Evolutionary conservation across 2,888 invertebrate species (phyloP).

Genomic region (Microplitis manilae): DNA sequence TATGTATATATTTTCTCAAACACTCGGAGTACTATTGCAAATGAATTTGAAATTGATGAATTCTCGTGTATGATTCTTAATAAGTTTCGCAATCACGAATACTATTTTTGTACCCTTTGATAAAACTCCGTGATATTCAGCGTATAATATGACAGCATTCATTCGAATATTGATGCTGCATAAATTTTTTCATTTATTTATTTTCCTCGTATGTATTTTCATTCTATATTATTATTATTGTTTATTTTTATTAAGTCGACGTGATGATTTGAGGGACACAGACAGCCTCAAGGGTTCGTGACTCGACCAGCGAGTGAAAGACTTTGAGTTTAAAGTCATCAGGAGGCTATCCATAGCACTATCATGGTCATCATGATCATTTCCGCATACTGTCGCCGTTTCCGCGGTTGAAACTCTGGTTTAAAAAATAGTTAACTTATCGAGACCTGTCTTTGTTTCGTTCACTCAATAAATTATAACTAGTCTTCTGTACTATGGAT

Average conservation of each 20-base stretch:
- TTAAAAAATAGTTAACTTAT: neutral
- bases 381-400: constrained; percentile 22
- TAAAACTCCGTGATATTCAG: neutral
- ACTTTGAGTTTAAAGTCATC: neutral
- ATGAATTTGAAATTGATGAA: neutral
- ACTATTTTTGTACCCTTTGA: neutral
- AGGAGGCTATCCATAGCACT: constrained; percentile 28
- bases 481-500: no score
- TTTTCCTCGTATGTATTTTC: constrained; percentile 14
- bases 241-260: constrained; percentile 30
- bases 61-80: neutral
- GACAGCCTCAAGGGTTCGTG: constrained; percentile 61
- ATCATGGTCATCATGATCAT: constrained; percentile 45
- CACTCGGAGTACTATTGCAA: neutral
- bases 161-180: constrained; percentile 5
- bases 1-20: neutral
- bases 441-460: no score
- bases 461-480: no score
- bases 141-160: neutral
- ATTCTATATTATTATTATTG: neutral
- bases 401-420: neutral
- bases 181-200: constrained; percentile 8
- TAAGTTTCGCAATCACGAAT: neutral
- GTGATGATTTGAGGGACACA: constrained; percentile 38
- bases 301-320: constrained; percentile 50